A percentile compares a stretch with the other conserved stretches of the same genome.
Conservation (phyloP, 2,113 vertebrate species). For the Sterna hirundo region DNA sequence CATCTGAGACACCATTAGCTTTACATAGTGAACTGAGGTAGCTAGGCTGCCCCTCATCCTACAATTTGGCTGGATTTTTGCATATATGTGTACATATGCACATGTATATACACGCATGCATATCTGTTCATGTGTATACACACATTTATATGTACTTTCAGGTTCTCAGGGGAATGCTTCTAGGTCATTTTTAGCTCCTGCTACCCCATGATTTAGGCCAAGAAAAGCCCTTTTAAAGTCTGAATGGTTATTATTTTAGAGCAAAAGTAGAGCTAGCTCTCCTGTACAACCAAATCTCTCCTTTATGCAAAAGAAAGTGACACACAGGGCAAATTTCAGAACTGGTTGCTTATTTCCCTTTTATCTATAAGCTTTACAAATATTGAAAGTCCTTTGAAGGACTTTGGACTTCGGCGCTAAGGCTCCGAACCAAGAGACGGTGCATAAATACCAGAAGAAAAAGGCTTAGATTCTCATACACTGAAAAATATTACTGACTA, state of each 20-base stretch:
- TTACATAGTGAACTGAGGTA: neutral
- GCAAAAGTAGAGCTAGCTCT: neutral
- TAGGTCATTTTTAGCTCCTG: neutral
- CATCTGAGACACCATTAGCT: neutral
- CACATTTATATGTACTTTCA: neutral
- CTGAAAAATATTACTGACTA: neutral
- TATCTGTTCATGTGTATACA: neutral
- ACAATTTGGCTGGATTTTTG: neutral
- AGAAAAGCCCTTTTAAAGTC: neutral
- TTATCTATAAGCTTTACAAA: neutral
- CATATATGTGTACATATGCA: accelerated
- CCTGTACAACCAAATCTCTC: neutral
- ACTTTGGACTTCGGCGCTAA: neutral
- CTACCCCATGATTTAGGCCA: neutral
- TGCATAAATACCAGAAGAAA: neutral
- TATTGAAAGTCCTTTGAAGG: neutral
- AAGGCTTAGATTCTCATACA: neutral
- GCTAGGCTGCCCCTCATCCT: neutral
- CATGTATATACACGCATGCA: accelerated
- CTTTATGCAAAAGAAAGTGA: neutral
- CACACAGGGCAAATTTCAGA: neutral
- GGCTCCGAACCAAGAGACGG: neutral
- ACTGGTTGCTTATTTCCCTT: neutral
- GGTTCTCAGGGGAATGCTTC: neutral
- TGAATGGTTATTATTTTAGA: neutral